Evolutionary conservation across 2,888 invertebrate genomes (phyloP).

Genomic region (Acleris laterana): DNA sequence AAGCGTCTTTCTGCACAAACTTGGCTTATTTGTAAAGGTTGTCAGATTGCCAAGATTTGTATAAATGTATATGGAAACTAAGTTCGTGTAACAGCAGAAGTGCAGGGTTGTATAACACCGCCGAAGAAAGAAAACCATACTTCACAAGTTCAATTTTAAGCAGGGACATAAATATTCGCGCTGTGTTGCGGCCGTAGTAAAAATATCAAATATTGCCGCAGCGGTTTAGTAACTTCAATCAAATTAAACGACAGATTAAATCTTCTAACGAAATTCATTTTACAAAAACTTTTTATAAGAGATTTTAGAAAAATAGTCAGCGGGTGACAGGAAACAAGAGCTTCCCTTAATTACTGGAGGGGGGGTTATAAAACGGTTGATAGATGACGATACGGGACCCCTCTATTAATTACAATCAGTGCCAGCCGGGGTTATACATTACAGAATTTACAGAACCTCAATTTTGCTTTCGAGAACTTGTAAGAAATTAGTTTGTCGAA

Average conservation of each 20-base stretch:
- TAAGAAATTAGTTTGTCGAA: slow-evolving; percentile 11
- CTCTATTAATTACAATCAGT: slow-evolving; percentile 60
- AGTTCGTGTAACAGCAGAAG: not conserved
- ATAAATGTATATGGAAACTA: not conserved
- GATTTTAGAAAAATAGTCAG: slow-evolving; percentile 27
- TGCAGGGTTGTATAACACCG: no score
- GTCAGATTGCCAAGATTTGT: slow-evolving; percentile 17
- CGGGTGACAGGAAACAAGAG: slow-evolving; percentile 43
- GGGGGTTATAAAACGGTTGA: slow-evolving; percentile 55
- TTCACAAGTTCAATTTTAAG: no score
- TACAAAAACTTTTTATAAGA: slow-evolving; percentile 30
- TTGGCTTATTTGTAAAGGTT: slow-evolving; percentile 12
- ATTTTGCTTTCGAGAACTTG: slow-evolving; percentile 30
- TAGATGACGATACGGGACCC: slow-evolving; percentile 50
- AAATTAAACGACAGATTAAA: not conserved
- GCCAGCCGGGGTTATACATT: slow-evolving; percentile 24
- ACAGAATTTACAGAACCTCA: slow-evolving; percentile 32
- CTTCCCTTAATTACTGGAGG: slow-evolving; percentile 50
- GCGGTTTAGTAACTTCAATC: no score
- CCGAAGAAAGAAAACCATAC: no score
- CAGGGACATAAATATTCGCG: no score
- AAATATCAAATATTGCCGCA: no score
- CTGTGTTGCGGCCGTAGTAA: no score
- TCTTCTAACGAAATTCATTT: not conserved
- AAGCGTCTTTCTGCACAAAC: slow-evolving; percentile 2